These are phyloP conservation scores for Buceros bicornis DNA, from an alignment of 2,797 vertebrate genomes.

Conservation along the genomic window DNA sequence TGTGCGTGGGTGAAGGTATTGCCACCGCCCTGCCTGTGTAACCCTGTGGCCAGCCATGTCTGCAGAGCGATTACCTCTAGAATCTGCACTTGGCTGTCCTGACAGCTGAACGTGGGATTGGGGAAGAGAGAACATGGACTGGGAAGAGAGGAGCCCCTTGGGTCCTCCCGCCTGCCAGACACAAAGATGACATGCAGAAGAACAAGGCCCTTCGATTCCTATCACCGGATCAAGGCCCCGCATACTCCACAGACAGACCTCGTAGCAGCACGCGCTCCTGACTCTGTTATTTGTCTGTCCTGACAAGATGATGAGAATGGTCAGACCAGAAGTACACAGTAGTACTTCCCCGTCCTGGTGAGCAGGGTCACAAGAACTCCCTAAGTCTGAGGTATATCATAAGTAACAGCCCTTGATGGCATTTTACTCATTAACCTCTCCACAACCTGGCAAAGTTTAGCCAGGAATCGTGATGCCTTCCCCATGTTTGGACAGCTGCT, in stretches of 20 bases:
- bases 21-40: background rate
- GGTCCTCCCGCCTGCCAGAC: background rate
- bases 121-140: background rate
- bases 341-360: background rate
- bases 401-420: background rate
- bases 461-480: background rate
- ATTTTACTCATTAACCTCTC: background rate
- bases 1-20: background rate
- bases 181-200: background rate
- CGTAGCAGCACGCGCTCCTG: background rate
- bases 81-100: background rate
- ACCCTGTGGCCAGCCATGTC: background rate
- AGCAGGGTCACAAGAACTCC: background rate
- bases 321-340: background rate
- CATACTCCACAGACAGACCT: background rate
- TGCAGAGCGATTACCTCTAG: background rate
- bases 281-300: background rate
- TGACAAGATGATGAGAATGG: background rate
- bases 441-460: background rate
- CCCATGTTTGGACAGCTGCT: background rate
- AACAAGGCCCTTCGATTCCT: background rate
- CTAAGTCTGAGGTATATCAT: background rate
- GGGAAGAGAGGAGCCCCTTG: background rate
- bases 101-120: background rate
- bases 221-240: background rate